Conservation (phyloP, 2,888 invertebrate species). For the Drosophila multiciliata region DNA sequence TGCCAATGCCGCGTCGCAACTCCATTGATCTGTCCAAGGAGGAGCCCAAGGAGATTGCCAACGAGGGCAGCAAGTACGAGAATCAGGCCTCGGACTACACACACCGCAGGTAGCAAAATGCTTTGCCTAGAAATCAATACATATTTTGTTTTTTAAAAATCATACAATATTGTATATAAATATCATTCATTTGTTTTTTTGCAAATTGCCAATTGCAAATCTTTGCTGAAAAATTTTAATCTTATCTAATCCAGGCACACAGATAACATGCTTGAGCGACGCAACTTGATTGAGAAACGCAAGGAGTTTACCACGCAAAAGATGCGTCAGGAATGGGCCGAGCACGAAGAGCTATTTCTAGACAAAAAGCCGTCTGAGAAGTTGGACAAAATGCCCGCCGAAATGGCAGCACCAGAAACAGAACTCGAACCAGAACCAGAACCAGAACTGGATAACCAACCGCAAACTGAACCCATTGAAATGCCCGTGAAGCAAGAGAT, state of each 20-base stretch:
- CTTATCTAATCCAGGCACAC: slow-evolving; percentile 86
- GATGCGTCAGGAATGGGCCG: slow-evolving; percentile 85
- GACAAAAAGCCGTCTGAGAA: slow-evolving; percentile 66
- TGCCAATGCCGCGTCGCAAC: slow-evolving; percentile 87
- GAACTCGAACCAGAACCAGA: slow-evolving; percentile 34
- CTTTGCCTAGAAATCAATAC: slow-evolving; percentile 9
- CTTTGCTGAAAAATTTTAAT: background rate
- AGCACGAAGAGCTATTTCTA: slow-evolving; percentile 84
- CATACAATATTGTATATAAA: background rate
- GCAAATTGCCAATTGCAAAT: background rate
- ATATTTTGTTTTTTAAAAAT: background rate
- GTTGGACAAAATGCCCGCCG: slow-evolving; percentile 36
- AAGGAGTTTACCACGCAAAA: slow-evolving; percentile 85
- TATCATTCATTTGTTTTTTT: background rate
- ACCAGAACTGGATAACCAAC: slow-evolving; percentile 1
- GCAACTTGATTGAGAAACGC: slow-evolving; percentile 79
- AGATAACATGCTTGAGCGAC: slow-evolving; percentile 85
- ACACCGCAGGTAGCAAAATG: slow-evolving; percentile 82
- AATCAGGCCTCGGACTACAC: slow-evolving; percentile 89
- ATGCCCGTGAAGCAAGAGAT: slow-evolving; percentile 4
- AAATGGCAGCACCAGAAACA: slow-evolving; percentile 6
- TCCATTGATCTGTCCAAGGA: slow-evolving; percentile 87
- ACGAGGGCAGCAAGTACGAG: slow-evolving; percentile 85
- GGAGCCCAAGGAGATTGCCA: slow-evolving; percentile 83
- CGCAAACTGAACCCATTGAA: slow-evolving; percentile 1